Conservation (phyloP, 1,140 invertebrate species). For the Araneus ventricosus region DNA sequence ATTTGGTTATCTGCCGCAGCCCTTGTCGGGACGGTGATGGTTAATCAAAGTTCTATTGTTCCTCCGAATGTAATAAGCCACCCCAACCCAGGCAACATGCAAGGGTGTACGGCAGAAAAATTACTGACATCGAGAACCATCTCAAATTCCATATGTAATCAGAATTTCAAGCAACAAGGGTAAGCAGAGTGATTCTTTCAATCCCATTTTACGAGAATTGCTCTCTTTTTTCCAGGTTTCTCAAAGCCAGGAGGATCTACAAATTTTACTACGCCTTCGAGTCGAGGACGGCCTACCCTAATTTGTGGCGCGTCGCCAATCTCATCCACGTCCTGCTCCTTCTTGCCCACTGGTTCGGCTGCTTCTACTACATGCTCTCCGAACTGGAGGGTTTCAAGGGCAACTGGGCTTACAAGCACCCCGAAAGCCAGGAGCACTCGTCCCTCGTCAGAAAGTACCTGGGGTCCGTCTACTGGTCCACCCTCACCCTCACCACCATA, state of each 20-base stretch:
- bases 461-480: slow-evolving; percentile 97
- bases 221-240: slow-evolving; percentile 78
- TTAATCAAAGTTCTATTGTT: no score
- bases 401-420: slow-evolving; percentile 90
- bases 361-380: slow-evolving; percentile 96
- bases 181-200: no score
- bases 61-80: no score
- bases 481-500: slow-evolving; percentile 96
- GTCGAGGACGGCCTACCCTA: slow-evolving; percentile 95
- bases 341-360: slow-evolving; percentile 97
- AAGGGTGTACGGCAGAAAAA: no score
- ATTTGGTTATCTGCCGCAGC: no score
- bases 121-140: no score
- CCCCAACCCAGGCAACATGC: no score
- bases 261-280: slow-evolving; percentile 98
- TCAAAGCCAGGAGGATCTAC: slow-evolving; percentile 92
- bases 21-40: no score
- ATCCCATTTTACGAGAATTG: neutral
- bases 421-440: slow-evolving; percentile 86
- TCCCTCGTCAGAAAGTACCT: slow-evolving; percentile 94
- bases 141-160: no score
- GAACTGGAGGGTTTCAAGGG: slow-evolving; percentile 94
- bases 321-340: slow-evolving; percentile 96
- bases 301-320: slow-evolving; percentile 96
- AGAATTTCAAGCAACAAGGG: no score